phyloP scores from a whole-genome alignment of 2,113 vertebrate genomes.

The Jacana jacana region DNA sequence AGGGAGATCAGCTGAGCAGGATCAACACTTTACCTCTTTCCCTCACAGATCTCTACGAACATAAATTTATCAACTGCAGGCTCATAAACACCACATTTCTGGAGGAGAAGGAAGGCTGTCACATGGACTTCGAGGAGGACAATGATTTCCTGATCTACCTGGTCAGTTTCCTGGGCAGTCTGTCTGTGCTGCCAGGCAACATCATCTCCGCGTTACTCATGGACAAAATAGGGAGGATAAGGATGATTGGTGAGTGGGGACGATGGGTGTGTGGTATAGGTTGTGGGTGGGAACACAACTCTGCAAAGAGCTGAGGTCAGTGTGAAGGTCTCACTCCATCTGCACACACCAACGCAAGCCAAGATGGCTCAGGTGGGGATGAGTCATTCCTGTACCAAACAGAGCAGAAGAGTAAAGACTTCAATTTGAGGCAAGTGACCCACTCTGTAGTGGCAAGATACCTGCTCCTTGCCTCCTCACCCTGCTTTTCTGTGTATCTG shows the following conservation, averaged over 20 bases:
- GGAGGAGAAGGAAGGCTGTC: slow-evolving; percentile 88
- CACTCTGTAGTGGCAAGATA: not conserved
- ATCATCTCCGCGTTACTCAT: slow-evolving; percentile 94
- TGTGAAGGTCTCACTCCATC: not conserved
- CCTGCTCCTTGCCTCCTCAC: accelerated
- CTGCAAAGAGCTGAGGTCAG: not conserved
- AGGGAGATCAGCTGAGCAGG: not conserved
- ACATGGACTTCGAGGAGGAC: slow-evolving; percentile 91
- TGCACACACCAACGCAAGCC: not conserved
- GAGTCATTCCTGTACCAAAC: not conserved
- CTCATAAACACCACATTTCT: slow-evolving; percentile 86
- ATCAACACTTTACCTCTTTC: not conserved
- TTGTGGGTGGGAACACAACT: accelerated
- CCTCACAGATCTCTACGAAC: slow-evolving; percentile 85
- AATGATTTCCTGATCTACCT: slow-evolving; percentile 95
- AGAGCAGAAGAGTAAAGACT: not conserved
- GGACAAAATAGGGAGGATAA: slow-evolving; percentile 93
- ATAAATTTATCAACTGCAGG: slow-evolving; percentile 90
- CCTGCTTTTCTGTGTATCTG: not conserved
- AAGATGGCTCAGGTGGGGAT: not conserved
- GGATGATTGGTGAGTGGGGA: slow-evolving; percentile 88
- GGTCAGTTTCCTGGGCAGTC: slow-evolving; percentile 95
- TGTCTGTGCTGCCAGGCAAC: slow-evolving; percentile 93
- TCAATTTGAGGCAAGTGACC: not conserved
- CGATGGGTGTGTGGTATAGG: accelerated